These are phyloP conservation scores for Tetragonula clypearis DNA, from an alignment of 1,140 invertebrate species.

Conservation along the genomic window DNA sequence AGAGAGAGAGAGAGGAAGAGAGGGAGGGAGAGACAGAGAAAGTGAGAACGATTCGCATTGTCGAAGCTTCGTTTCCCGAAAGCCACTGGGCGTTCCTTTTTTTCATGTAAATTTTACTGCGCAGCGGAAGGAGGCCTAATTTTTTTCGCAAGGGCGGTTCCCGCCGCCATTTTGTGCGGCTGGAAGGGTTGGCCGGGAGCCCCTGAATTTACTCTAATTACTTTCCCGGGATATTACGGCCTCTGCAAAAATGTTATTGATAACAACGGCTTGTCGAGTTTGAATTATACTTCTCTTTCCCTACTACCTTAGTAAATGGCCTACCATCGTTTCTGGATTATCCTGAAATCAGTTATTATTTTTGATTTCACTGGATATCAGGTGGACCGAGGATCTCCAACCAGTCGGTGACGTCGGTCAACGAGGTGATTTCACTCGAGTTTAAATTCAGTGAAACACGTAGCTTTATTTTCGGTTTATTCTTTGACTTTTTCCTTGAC, in stretches of 20 bases:
- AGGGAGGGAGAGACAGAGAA: not conserved
- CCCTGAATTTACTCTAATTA: constrained; percentile 79
- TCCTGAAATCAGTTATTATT: constrained; percentile 60
- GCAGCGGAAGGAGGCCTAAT: constrained; percentile 72
- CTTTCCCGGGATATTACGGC: constrained; percentile 73
- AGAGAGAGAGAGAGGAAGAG: not conserved
- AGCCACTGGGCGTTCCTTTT: constrained; percentile 64
- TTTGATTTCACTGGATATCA: constrained; percentile 41
- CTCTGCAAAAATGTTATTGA: constrained; percentile 76
- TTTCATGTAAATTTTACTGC: constrained; percentile 74
- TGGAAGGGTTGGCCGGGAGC: constrained; percentile 73
- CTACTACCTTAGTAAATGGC: not conserved
- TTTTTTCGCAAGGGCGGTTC: constrained; percentile 76
- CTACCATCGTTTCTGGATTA: constrained; percentile 41
- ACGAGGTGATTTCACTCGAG: not conserved
- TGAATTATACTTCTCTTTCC: constrained; percentile 51
- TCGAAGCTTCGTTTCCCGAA: constrained; percentile 68
- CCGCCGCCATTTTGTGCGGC: constrained; percentile 76
- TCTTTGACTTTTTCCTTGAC: not conserved
- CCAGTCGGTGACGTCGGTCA: no score
- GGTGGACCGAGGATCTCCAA: constrained; percentile 4
- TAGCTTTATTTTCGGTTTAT: not conserved
- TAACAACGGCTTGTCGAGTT: constrained; percentile 70
- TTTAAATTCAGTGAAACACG: not conserved
- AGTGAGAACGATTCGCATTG: constrained; percentile 53